Conservation (phyloP, 1,140 invertebrate species). For the Venustaconcha ellipsiformis region DNA sequence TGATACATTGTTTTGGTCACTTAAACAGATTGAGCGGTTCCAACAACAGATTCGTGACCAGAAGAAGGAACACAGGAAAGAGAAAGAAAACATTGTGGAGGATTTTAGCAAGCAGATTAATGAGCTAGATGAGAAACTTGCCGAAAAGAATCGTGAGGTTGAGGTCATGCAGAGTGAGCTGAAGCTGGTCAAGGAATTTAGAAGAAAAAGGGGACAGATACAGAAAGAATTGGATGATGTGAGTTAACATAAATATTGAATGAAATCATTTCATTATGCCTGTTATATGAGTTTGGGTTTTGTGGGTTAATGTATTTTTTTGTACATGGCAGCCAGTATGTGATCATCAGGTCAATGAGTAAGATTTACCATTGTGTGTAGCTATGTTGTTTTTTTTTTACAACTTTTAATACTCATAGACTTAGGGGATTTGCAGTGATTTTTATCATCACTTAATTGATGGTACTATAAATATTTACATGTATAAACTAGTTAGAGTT, state of each 20-base stretch:
- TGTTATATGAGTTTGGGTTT: too few relatives aligned
- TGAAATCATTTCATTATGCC: neutral
- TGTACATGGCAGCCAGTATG: too few relatives aligned
- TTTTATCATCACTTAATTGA: too few relatives aligned
- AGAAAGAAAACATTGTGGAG: conserved; percentile 64
- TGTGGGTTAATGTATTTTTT: too few relatives aligned
- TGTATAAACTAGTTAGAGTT: too few relatives aligned
- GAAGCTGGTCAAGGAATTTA: conserved; percentile 68
- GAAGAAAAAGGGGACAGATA: conserved; percentile 66
- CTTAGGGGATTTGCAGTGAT: too few relatives aligned
- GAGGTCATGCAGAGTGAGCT: conserved; percentile 66
- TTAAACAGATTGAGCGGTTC: conserved; percentile 58
- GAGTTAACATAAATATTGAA: conserved; percentile 2
- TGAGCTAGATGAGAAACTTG: conserved; percentile 62
- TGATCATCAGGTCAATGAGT: too few relatives aligned
- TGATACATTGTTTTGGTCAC: neutral
- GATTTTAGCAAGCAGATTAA: conserved; percentile 66
- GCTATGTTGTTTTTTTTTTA: too few relatives aligned
- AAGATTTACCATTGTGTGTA: too few relatives aligned
- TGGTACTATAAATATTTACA: too few relatives aligned
- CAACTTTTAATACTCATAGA: too few relatives aligned
- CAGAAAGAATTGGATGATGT: conserved; percentile 67
- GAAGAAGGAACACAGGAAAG: conserved; percentile 60
- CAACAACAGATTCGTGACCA: conserved; percentile 58
- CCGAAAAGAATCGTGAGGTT: conserved; percentile 60